Base-by-base conservation (phyloP, 1,140 invertebrate species). In the Neodiprion pinetum region DNA sequence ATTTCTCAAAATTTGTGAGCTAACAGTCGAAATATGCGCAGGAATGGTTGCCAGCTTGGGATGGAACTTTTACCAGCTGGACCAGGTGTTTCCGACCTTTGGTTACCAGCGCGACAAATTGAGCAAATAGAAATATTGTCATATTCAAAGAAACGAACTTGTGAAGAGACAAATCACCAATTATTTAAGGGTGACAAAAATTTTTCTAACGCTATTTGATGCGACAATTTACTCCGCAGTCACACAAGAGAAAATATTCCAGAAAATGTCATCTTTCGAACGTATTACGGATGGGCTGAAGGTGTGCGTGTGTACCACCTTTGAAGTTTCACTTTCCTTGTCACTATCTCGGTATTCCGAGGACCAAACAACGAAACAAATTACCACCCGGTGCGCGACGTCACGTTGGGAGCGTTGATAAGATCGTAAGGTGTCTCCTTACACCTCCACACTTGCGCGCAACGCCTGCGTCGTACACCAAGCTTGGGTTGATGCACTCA, bases 401-500 rank as follows among this genome's bases (percentile, higher is more conserved):
- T 61, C 53, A 61, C 53, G 11, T 40, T 9, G 53, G 53, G n/a
- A 12, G 53, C n/a, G n/a, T 12, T 14, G 53, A 61, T 61, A 61
- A 61, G n/a, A 61, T 61, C 53, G n/a, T 9, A 17, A 17, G n/a
- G 53, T 61, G 53, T 61, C 53, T 61, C 7, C 53, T 61, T 61
- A 61, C 53, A 61, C 53, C 53, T 61, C 53, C n/a, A 61, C 53
- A 61, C 53, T 17, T 61, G 53, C 53, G 53, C 53, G n/a, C 53
- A 12, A 61, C 53, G 28, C 8, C 53, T 17, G 53, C 28, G 2
- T 61, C 53, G 5, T 2, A 40, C 28, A 40, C 28, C 28, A 40
- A 40, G 28, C 28, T 5, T 12, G 53, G 53, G 11, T 61, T 61
- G 53, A 61, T 61, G 53, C n/a, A 17, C 53, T 12, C 11, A 17